A percentile compares a stretch with the other conserved stretches of the same genome.
These are phyloP conservation scores for Leptodirus hochenwartii DNA, from an alignment of 2,888 invertebrate species.

Conservation along the genomic window DNA sequence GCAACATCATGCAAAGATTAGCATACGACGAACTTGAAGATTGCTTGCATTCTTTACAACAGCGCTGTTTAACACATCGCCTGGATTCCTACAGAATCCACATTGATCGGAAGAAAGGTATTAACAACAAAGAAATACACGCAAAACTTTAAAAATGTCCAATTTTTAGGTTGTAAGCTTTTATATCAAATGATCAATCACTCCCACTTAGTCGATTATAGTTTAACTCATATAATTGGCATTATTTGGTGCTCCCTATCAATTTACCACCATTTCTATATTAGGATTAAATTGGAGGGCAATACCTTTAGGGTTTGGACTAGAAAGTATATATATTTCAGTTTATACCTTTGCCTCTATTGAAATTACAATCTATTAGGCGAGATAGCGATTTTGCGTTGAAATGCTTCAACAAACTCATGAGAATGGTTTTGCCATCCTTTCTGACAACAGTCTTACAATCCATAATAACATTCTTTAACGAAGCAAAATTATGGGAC, in stretches of 20 bases:
- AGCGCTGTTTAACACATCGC: slow-evolving; percentile 16
- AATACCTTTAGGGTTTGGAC: slow-evolving; percentile 10
- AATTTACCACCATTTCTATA: slow-evolving; percentile 23
- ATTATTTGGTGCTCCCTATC: slow-evolving; percentile 21
- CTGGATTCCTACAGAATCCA: slow-evolving; percentile 17
- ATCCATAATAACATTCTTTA: slow-evolving; percentile 23
- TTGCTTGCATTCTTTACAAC: too few species aligned
- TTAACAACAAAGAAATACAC: background rate
- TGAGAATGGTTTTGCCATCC: slow-evolving; percentile 16
- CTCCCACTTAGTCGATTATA: slow-evolving; percentile 10
- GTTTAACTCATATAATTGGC: slow-evolving; percentile 13
- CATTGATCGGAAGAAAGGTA: slow-evolving; percentile 16
- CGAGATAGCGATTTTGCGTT: too few species aligned
- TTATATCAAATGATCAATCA: slow-evolving; percentile 9
- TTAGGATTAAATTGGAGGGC: slow-evolving; percentile 14
- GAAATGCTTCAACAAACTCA: slow-evolving; percentile 15
- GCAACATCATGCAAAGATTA: too few species aligned
- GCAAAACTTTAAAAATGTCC: background rate
- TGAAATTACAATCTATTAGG: too few species aligned
- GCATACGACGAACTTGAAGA: too few species aligned
- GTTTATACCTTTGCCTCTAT: too few species aligned
- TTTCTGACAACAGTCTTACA: slow-evolving; percentile 21
- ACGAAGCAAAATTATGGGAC: slow-evolving; percentile 26
- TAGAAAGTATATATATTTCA: slow-evolving; percentile 12
- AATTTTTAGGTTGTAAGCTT: slow-evolving; percentile 8